Percentiles rank a stretch among this genome's conserved stretches.
Conservation (phyloP, 2,888 invertebrate species). For the Chrysolina haemoptera region DNA sequence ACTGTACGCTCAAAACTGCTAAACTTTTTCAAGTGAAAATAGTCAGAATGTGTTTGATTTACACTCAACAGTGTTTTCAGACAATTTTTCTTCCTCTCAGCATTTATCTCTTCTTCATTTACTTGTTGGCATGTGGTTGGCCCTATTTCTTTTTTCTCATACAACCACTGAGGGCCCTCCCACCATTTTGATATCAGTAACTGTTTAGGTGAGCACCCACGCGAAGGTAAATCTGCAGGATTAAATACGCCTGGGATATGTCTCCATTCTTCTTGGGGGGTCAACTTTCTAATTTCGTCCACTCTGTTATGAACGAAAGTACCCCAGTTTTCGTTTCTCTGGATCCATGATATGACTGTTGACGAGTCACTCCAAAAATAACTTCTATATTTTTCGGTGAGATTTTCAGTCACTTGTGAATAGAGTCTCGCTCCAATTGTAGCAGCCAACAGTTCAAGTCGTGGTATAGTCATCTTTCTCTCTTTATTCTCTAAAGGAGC, state of each 20-base stretch:
- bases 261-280: slow-evolving; percentile 22
- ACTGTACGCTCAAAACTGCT: slow-evolving; percentile 7
- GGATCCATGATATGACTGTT: slow-evolving; percentile 55
- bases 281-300: slow-evolving; percentile 26
- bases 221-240: slow-evolving; percentile 26
- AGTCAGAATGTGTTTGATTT: slow-evolving; percentile 18
- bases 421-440: slow-evolving; percentile 49
- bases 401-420: slow-evolving; percentile 21
- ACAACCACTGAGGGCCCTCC: slow-evolving; percentile 21
- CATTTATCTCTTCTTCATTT: slow-evolving; percentile 17
- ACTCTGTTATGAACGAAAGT: slow-evolving; percentile 33
- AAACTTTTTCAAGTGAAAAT: slow-evolving; percentile 19
- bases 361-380: slow-evolving; percentile 56
- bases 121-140: neutral
- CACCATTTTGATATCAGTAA: slow-evolving; percentile 8
- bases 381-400: slow-evolving; percentile 34
- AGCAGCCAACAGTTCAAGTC: slow-evolving; percentile 41
- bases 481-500: slow-evolving; percentile 23
- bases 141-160: neutral
- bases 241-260: slow-evolving; percentile 29
- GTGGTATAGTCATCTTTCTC: slow-evolving; percentile 41
- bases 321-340: slow-evolving; percentile 36
- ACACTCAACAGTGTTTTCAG: neutral
- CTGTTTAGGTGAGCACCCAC: slow-evolving; percentile 21
- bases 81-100: slow-evolving; percentile 6